Percentiles rank a stretch among this genome's conserved stretches.
phyloP scores from a whole-genome alignment of 2,888 invertebrate genomes.

The Eueremaeus valkanovi region DNA sequence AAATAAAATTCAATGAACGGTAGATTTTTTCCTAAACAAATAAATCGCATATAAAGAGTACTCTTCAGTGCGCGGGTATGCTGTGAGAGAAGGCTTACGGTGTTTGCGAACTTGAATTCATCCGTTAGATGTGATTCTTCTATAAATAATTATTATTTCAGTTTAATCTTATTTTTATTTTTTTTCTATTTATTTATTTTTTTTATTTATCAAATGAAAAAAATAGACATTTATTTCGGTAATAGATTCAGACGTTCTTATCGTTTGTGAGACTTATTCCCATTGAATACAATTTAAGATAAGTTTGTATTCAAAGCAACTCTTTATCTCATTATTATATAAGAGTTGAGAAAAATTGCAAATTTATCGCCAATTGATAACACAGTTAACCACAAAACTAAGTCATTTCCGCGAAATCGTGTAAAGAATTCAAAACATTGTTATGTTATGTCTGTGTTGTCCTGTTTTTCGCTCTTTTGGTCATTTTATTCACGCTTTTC shows the following conservation, averaged over 20 bases:
- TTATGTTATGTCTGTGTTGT: background rate
- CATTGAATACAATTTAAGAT: background rate
- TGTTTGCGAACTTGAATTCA: constrained; percentile 9
- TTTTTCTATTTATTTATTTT: too few species aligned
- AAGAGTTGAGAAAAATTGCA: too few species aligned
- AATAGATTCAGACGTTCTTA: background rate
- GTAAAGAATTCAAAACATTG: background rate
- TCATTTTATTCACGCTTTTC: background rate
- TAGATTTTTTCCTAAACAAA: constrained; percentile 6
- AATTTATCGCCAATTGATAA: background rate
- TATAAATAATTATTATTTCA: constrained; percentile 13
- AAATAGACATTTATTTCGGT: background rate
- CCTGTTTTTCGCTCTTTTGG: background rate
- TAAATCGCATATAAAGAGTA: background rate
- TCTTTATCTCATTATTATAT: background rate
- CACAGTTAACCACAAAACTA: background rate
- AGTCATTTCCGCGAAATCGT: background rate
- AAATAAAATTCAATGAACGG: constrained; percentile 11
- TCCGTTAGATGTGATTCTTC: background rate
- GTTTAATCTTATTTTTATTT: constrained; percentile 3
- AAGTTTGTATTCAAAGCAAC: too few species aligned
- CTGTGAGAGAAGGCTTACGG: background rate
- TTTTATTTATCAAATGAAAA: background rate
- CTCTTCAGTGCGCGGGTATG: background rate
- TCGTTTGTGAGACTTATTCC: constrained; percentile 8